Conservation (phyloP, 2,888 invertebrate genomes). For the Agrotis clavis region DNA sequence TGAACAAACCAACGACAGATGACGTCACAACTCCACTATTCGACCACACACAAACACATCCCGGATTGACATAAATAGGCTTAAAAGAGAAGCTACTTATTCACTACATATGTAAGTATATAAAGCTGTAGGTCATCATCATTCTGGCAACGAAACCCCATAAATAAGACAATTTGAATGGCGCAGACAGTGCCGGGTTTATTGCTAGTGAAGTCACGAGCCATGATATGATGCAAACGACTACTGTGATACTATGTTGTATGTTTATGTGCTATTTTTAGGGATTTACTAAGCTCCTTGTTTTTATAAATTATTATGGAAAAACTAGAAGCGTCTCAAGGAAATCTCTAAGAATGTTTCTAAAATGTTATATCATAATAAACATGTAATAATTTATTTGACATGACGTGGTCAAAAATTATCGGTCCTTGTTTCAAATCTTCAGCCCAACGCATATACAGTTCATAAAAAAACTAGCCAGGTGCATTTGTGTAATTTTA, state of each 20-base stretch:
- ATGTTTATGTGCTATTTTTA: slow-evolving; percentile 27
- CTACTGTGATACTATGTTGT: slow-evolving; percentile 21
- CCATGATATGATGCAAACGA: slow-evolving; percentile 51
- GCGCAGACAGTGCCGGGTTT: slow-evolving; percentile 40
- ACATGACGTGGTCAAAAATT: no score
- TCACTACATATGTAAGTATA: not conserved
- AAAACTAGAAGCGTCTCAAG: not conserved
- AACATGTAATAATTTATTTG: no score
- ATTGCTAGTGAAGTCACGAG: slow-evolving; percentile 65
- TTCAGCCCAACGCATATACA: no score
- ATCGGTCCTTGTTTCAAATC: no score
- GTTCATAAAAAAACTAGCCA: no score
- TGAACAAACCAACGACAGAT: no score
- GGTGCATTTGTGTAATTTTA: no score
- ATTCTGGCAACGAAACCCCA: slow-evolving; percentile 47
- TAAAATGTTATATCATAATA: not conserved
- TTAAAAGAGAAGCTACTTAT: not conserved
- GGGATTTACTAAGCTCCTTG: not conserved
- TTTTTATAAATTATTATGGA: no score
- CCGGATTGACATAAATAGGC: slow-evolving; percentile 7
- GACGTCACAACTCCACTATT: not conserved
- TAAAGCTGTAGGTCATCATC: slow-evolving; percentile 23
- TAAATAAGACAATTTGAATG: slow-evolving; percentile 70
- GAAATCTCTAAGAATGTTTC: not conserved
- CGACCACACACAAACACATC: slow-evolving; percentile 33